These are phyloP conservation scores for Holacanthus passer DNA, from an alignment of 2,113 vertebrate species.

Conservation along the genomic window DNA sequence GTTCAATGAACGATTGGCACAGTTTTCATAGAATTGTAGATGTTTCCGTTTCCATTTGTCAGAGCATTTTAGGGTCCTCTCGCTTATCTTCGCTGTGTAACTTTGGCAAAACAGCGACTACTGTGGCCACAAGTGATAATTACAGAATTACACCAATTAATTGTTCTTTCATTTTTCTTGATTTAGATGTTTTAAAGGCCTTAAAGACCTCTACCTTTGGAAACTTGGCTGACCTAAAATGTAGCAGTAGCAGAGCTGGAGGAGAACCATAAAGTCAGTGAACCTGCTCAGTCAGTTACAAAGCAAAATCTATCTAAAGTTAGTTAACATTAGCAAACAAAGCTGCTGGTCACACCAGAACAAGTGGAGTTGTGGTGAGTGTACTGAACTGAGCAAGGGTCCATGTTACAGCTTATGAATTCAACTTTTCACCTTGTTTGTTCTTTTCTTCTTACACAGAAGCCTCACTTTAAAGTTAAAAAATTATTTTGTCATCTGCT, in stretches of 20 bases:
- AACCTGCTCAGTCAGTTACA: too few species aligned
- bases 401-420: too few species aligned
- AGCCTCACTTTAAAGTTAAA: background rate
- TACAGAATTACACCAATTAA: background rate
- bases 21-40: background rate
- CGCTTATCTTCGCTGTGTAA: background rate
- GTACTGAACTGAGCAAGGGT: background rate
- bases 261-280: background rate
- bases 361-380: background rate
- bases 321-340: background rate
- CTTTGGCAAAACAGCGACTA: too few species aligned
- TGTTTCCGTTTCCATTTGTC: background rate
- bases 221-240: background rate
- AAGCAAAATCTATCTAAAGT: background rate
- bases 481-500: background rate
- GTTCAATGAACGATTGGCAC: too few species aligned
- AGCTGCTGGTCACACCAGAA: constrained; percentile 4
- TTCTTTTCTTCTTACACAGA: background rate
- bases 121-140: too few species aligned
- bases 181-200: background rate
- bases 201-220: too few species aligned
- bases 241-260: background rate
- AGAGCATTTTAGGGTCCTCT: background rate
- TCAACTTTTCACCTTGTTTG: background rate
- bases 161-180: background rate